A percentile compares a stretch with the other conserved stretches of the same genome.
These are phyloP conservation scores for Drosophila barbarae DNA, from an alignment of 2,888 invertebrate species.

Conservation along the genomic window DNA sequence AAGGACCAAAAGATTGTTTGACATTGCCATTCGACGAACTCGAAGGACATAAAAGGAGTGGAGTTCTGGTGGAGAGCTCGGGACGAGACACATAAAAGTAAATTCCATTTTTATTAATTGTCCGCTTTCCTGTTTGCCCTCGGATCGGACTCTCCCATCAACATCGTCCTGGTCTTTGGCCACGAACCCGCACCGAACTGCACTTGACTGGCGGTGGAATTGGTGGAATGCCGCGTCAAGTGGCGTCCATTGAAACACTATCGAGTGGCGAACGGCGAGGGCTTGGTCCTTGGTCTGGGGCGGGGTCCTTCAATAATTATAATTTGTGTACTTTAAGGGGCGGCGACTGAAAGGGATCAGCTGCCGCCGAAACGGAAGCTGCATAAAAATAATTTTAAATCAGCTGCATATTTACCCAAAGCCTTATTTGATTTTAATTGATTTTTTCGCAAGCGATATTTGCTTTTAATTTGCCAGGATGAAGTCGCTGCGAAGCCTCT, in stretches of 20 bases:
- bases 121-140: constrained; percentile 38
- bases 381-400: constrained; percentile 66
- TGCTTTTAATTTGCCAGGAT: constrained; percentile 64
- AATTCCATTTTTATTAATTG: constrained; percentile 68
- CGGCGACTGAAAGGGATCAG: constrained; percentile 43
- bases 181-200: constrained; percentile 23
- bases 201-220: constrained; percentile 58
- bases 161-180: constrained; percentile 1
- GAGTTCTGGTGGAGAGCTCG: constrained; percentile 6
- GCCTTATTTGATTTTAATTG: constrained; percentile 73
- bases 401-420: constrained; percentile 70
- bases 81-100: constrained; percentile 48
- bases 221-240: constrained; percentile 36
- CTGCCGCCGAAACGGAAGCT: constrained; percentile 5
- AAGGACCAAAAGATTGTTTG: constrained; percentile 34
- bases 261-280: constrained; percentile 26
- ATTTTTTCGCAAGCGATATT: constrained; percentile 57
- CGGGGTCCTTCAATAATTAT: constrained; percentile 53
- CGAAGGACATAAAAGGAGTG: constrained; percentile 9
- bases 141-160: constrained; percentile 16
- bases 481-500: constrained; percentile 46
- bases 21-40: constrained; percentile 31
- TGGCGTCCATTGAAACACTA: constrained; percentile 57
- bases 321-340: constrained; percentile 64
- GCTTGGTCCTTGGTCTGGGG: constrained; percentile 6